Conservation (phyloP, 2,113 vertebrate species). For the Spea multiplicata region DNA sequence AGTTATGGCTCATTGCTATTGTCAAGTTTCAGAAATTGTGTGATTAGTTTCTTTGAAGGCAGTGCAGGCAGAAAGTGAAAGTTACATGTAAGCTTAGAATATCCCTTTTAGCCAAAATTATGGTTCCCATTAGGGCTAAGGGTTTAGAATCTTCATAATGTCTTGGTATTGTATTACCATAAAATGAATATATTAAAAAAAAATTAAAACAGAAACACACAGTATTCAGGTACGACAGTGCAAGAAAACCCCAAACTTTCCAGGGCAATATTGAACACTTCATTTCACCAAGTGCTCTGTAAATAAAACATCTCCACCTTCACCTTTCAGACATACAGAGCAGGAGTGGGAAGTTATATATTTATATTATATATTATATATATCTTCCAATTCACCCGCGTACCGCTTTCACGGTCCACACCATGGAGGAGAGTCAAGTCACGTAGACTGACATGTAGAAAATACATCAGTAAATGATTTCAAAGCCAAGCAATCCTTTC, state of each 20-base stretch:
- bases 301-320: too few relatives aligned
- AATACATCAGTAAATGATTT: too few relatives aligned
- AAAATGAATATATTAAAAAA: background rate
- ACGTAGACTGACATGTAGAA: too few relatives aligned
- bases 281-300: background rate
- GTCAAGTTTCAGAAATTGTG: background rate
- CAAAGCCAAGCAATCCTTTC: too few relatives aligned
- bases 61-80: background rate
- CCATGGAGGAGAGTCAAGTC: too few relatives aligned
- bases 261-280: background rate
- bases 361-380: too few relatives aligned
- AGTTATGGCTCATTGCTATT: background rate
- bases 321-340: too few relatives aligned
- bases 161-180: too few relatives aligned
- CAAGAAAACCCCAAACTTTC: conserved; percentile 14
- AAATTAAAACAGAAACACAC: conserved; percentile 5
- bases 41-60: background rate
- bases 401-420: too few relatives aligned
- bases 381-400: too few relatives aligned
- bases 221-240: conserved; percentile 30
- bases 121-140: background rate
- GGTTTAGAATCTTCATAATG: background rate
- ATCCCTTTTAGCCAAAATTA: background rate
- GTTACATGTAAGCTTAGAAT: background rate
- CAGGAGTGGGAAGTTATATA: too few relatives aligned